Evolutionary conservation across 2,888 invertebrate genomes (phyloP), one percentile per base, ranked within the genome.

Genomic region (Phymatocera aterrima): DNA sequence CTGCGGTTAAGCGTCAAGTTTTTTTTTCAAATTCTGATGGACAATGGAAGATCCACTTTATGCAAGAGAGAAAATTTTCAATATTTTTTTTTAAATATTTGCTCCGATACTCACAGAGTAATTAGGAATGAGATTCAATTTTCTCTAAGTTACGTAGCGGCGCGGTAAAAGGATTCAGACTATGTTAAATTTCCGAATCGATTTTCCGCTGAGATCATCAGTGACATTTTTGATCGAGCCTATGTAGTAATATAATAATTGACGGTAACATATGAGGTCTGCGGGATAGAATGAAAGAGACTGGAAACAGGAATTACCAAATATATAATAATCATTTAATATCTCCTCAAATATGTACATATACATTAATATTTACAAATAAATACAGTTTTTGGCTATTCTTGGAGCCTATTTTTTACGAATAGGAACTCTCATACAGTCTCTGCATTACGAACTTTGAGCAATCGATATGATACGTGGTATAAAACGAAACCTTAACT

Each of bases 351-450:
- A 48, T 34, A 51, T 68, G 24, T n/a, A n/a, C 46, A 46, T 61
- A 6, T 74, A 64, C 48, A 57, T 12, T 65, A 43, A 79, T 87
- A 87, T 87, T 81, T 87, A 88, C 88, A 89, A 89, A 89, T 89
- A 89, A 90, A 90, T 90, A 90, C 87, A 88, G 31, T 40, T 78
- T 78, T 79, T 80, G 68, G 77, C 79, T 75, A 78, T 79, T 65
- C 60, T 64, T 21, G 54, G 51, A 72, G 46, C 54, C 70, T 18
- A 46, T 74, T 78, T 68, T 68, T 34, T 70, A 78, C 34, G 78
- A 85, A 86, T 90, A 90, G 90, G 90, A 90, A 90, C 90, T 90
- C 87, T 89, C 83, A 34, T 87, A 88, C 90, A 90, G 90, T 90
- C 90, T 90, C 87, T 89, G 87, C 84, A 89, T 90, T 90, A 82